These are phyloP conservation scores for Cairina moschata DNA, from an alignment of 2,113 vertebrate genomes.

Conservation along the genomic window DNA sequence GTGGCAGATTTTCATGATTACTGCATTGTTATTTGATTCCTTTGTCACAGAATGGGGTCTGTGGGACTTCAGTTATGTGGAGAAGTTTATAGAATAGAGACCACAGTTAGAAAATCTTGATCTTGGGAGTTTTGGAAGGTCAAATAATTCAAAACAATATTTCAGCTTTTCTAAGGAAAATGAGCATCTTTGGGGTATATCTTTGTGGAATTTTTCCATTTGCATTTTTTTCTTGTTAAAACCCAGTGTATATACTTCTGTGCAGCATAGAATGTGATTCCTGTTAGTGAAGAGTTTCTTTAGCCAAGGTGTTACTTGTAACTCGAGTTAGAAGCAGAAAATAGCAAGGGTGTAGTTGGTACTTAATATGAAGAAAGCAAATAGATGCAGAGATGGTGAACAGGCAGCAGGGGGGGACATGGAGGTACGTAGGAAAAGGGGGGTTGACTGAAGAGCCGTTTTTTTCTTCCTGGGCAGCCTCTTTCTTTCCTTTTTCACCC, in stretches of 20 bases:
- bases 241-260: not conserved
- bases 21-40: not conserved
- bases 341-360: not conserved
- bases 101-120: not conserved
- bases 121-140: not conserved
- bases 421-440: not conserved
- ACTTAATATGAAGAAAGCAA: not conserved
- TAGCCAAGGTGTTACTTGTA: not conserved
- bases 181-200: not conserved
- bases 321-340: not conserved
- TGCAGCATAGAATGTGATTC: not conserved
- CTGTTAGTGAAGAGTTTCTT: not conserved
- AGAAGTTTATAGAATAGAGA: not conserved
- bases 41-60: not conserved
- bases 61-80: not conserved
- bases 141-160: not conserved
- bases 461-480: not conserved
- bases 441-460: not conserved
- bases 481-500: not conserved
- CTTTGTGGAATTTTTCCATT: not conserved
- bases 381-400: not conserved
- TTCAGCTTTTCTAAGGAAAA: not conserved
- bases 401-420: not conserved
- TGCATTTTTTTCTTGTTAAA: not conserved
- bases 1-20: not conserved